A percentile compares a stretch with the other conserved stretches of the same genome.
phyloP scores from a whole-genome alignment of 2,888 invertebrate genomes.

The Ormyrus labotus region DNA sequence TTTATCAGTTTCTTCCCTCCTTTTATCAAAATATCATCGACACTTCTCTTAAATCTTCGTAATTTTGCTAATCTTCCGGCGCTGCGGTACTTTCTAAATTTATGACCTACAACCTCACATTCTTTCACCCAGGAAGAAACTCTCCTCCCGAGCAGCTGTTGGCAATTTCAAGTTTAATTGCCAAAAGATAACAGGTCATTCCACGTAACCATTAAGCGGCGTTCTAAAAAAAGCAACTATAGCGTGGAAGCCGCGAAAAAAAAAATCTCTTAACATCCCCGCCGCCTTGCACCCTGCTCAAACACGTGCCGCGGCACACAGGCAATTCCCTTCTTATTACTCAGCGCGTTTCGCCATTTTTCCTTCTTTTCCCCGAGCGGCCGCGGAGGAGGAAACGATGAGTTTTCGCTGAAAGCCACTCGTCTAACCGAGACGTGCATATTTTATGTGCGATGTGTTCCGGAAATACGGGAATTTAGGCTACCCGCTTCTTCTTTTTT shows the following conservation, averaged over 20 bases:
- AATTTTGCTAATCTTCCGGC: no score
- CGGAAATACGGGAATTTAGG: slow-evolving; percentile 53
- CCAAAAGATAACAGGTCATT: slow-evolving; percentile 2
- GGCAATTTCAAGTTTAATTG: not conserved
- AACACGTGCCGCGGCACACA: not conserved
- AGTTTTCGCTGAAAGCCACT: slow-evolving; percentile 51
- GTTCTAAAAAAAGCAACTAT: not conserved
- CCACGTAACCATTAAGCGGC: not conserved
- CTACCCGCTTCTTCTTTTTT: slow-evolving; percentile 14
- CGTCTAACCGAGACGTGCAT: slow-evolving; percentile 54
- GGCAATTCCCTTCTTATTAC: not conserved
- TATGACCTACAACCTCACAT: no score
- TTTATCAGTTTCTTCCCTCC: no score
- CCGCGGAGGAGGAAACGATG: slow-evolving; percentile 23
- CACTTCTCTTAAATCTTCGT: no score
- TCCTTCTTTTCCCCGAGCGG: not conserved
- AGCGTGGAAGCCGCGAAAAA: not conserved
- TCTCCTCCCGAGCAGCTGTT: not conserved
- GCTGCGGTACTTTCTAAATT: no score
- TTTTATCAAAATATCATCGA: no score
- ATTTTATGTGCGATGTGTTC: slow-evolving; percentile 47
- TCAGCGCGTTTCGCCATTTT: not conserved
- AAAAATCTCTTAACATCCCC: slow-evolving; percentile 7
- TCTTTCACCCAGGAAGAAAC: not conserved
- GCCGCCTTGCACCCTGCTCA: not conserved